Conservation (phyloP, 2,797 vertebrate genomes). For the Trichosurus vulpecula region DNA sequence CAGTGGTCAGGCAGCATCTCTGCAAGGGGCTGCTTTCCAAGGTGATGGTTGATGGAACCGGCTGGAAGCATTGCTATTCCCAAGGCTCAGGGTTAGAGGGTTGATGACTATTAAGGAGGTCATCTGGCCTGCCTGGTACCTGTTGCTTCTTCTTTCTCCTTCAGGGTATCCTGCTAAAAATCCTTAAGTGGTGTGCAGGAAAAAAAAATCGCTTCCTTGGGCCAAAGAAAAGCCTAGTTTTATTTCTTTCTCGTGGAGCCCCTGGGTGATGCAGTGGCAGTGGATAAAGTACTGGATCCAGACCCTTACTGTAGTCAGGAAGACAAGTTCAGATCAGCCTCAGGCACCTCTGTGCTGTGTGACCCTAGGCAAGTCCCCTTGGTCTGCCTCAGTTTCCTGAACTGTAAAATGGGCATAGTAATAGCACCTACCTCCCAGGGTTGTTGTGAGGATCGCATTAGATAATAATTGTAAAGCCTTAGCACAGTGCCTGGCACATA, state of each 20-base stretch:
- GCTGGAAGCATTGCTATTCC: neutral
- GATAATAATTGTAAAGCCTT: neutral
- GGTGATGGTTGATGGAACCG: neutral
- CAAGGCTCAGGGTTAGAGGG: neutral
- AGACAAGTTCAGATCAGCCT: neutral
- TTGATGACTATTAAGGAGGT: neutral
- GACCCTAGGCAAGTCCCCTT: neutral
- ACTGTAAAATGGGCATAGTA: neutral
- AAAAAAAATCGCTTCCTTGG: neutral
- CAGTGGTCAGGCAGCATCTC: neutral
- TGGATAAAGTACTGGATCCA: neutral
- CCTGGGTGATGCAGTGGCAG: neutral
- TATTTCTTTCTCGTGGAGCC: neutral
- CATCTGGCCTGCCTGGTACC: neutral
- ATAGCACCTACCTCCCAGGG: neutral
- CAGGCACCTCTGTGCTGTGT: neutral
- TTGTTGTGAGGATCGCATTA: neutral
- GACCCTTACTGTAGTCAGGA: neutral
- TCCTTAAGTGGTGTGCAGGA: neutral
- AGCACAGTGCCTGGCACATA: neutral
- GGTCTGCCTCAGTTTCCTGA: neutral
- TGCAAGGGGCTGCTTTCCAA: neutral
- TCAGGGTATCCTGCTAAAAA: neutral
- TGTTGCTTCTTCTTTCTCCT: neutral
- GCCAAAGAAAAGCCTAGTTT: neutral